Evolutionary conservation across 2,888 invertebrate genomes (phyloP).

Genomic region (Argyresthia albistria): DNA sequence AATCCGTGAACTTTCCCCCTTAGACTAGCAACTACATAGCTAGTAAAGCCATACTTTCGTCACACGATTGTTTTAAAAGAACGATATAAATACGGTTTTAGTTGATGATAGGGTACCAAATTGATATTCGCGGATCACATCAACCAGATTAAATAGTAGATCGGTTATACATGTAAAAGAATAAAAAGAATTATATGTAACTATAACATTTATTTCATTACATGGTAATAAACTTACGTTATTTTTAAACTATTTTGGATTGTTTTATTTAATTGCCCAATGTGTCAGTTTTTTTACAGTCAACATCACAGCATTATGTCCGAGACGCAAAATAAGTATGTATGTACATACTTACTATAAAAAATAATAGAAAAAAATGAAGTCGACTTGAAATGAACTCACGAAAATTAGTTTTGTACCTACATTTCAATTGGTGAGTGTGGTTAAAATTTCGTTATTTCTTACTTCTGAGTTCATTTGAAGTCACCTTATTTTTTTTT

Average conservation of each 20-base stretch:
- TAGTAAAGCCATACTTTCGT: conserved; percentile 15
- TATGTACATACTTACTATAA: too few relatives aligned
- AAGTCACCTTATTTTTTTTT: too few relatives aligned
- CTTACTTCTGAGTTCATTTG: too few relatives aligned
- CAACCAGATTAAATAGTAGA: background rate
- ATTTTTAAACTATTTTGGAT: conserved; percentile 58
- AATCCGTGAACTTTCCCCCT: conserved; percentile 13
- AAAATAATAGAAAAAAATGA: too few relatives aligned
- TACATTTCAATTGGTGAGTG: too few relatives aligned
- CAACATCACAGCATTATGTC: too few relatives aligned
- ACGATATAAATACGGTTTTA: conserved; percentile 12
- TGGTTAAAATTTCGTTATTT: too few relatives aligned
- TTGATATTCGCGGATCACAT: conserved; percentile 15
- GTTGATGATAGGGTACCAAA: conserved; percentile 21
- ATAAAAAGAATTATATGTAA: conserved; percentile 51
- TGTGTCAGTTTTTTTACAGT: too few relatives aligned
- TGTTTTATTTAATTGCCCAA: conserved; percentile 37
- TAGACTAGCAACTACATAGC: conserved; percentile 13
- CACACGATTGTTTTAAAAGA: conserved; percentile 24
- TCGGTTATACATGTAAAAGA: conserved; percentile 39
- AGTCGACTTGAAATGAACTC: background rate
- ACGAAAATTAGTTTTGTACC: too few relatives aligned
- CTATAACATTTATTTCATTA: conserved; percentile 67
- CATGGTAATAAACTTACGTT: conserved; percentile 71
- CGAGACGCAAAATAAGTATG: too few relatives aligned